A percentile compares a stretch with the other conserved stretches of the same genome.
Conservation (phyloP, 2,113 vertebrate genomes). For the Rhynchomys soricoides region DNA sequence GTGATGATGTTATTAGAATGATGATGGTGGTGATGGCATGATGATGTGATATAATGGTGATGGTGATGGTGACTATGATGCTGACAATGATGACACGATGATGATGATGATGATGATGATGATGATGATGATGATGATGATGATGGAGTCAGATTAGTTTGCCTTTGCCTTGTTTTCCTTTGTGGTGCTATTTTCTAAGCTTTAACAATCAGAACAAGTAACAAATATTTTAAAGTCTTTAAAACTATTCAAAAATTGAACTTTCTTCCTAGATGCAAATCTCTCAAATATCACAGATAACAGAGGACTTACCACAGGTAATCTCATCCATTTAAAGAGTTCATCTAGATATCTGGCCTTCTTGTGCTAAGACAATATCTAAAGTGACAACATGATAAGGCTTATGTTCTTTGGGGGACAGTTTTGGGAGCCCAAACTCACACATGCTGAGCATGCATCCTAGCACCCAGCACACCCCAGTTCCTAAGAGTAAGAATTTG, state of each 20-base stretch:
- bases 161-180: neutral
- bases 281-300: slow-evolving; percentile 4
- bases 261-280: neutral
- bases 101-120: neutral
- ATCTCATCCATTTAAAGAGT: neutral
- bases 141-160: neutral
- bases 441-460: neutral
- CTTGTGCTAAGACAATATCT: neutral
- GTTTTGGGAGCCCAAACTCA: neutral
- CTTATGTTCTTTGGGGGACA: neutral
- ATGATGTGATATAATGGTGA: neutral
- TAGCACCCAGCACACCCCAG: neutral
- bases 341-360: neutral
- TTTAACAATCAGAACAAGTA: neutral
- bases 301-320: neutral
- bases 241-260: slow-evolving; percentile 6
- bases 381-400: neutral
- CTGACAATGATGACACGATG: neutral
- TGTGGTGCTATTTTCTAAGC: neutral
- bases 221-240: neutral
- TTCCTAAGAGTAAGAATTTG: neutral
- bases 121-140: neutral
- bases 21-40: neutral
- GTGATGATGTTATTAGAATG: neutral
- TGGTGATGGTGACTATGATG: neutral